A percentile compares a stretch with the other conserved stretches of the same genome.
phyloP scores from a whole-genome alignment of 2,888 invertebrate species.

The Cryptus armator region DNA sequence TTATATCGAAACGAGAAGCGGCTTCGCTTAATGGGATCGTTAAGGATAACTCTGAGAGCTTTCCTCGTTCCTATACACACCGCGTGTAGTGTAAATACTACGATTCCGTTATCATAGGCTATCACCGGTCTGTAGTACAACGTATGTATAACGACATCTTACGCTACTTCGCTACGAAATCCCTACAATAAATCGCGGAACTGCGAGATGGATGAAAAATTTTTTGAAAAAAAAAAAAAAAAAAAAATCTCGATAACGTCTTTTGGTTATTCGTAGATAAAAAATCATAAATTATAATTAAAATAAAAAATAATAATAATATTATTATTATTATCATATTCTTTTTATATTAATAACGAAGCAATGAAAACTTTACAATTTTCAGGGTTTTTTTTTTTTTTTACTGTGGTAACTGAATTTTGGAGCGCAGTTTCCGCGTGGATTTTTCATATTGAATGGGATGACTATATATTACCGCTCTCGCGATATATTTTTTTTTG shows the following conservation, averaged over 20 bases:
- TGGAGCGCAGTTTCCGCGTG: no score
- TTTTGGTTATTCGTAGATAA: neutral
- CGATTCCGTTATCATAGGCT: conserved; percentile 7
- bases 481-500: no score
- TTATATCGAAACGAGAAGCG: conserved; percentile 36
- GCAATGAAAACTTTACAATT: no score
- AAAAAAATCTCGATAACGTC: no score
- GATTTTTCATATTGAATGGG: no score
- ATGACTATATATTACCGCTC: no score
- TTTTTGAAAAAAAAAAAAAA: neutral
- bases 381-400: no score
- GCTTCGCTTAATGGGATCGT: conserved; percentile 44
- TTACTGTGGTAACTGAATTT: no score
- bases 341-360: no score
- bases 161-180: neutral
- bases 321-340: neutral
- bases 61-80: neutral
- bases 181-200: neutral
- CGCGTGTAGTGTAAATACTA: conserved; percentile 12
- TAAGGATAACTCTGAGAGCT: conserved; percentile 30
- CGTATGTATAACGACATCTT: neutral
- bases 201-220: neutral
- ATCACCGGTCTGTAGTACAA: conserved; percentile 1
- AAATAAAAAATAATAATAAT: neutral
- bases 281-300: neutral